A percentile compares a stretch with the other conserved stretches of the same genome.
phyloP scores from a whole-genome alignment of 53 echinoderm and acorn worm species.

The Echinarachnius parma region DNA sequence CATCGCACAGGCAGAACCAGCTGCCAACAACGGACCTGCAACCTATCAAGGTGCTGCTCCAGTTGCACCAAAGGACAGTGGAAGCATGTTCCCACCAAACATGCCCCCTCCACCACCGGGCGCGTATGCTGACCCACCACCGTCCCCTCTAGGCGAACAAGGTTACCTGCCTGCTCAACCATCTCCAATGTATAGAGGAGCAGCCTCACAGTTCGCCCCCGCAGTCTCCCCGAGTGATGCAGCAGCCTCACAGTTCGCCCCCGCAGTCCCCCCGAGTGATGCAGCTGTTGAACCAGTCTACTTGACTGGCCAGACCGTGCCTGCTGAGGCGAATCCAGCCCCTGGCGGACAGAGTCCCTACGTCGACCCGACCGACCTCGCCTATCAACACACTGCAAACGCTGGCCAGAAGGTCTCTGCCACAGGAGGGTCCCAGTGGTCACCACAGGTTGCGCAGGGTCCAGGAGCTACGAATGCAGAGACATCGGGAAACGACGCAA shows the following conservation, averaged over 20 bases:
- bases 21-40: too few species aligned
- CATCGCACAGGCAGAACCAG: too few species aligned
- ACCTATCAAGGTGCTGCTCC: not conserved
- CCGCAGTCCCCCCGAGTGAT: not conserved
- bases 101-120: slow-evolving; percentile 40
- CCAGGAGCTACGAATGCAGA: too few species aligned
- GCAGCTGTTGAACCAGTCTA: not conserved
- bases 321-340: not conserved
- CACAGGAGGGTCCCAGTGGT: too few species aligned
- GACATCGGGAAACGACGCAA: not conserved
- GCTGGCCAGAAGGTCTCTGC: too few species aligned
- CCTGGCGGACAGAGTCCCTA: not conserved
- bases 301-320: not conserved
- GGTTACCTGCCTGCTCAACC: too few species aligned
- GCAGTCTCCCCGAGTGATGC: not conserved
- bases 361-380: too few species aligned
- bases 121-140: slow-evolving; percentile 14
- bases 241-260: not conserved
- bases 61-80: slow-evolving; percentile 5
- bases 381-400: too few species aligned
- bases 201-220: too few species aligned
- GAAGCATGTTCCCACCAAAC: slow-evolving; percentile 28
- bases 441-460: too few species aligned
- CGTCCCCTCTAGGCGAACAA: not conserved
- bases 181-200: too few species aligned